A percentile compares a stretch with the other conserved stretches of the same genome.
Conservation (phyloP, 2,113 vertebrate species). For the Peucedramus taeniatus region DNA sequence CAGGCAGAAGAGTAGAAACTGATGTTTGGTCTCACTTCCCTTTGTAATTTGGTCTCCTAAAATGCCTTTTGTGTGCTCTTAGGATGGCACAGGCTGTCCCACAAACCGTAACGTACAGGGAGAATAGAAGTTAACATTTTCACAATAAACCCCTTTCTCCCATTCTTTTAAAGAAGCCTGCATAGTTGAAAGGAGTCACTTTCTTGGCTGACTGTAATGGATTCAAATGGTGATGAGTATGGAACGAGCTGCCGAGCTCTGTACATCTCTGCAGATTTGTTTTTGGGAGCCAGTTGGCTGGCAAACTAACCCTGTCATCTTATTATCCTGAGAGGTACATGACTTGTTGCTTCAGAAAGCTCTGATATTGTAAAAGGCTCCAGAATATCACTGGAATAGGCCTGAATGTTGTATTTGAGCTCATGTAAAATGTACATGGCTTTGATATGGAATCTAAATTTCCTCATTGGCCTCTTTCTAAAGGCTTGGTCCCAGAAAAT, state of each 20-base stretch:
- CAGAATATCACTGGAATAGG: background rate
- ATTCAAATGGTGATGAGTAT: background rate
- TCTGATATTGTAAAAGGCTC: background rate
- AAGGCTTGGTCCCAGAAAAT: background rate
- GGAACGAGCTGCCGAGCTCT: background rate
- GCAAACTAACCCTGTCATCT: background rate
- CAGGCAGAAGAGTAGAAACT: background rate
- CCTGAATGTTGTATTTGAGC: background rate
- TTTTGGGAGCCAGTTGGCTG: background rate
- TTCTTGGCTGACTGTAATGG: background rate
- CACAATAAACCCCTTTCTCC: background rate
- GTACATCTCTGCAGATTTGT: background rate
- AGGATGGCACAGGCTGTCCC: background rate
- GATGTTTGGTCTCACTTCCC: background rate
- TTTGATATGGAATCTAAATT: background rate
- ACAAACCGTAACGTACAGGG: background rate
- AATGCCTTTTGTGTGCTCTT: background rate
- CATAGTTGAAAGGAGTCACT: background rate
- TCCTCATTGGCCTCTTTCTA: background rate
- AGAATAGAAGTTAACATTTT: background rate
- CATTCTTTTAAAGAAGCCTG: background rate
- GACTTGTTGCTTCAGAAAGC: background rate
- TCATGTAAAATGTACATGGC: background rate
- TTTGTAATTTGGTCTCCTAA: background rate
- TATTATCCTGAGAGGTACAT: background rate